Conservation (phyloP, 2,888 invertebrate genomes). For the Dicyrtomina minuta region DNA sequence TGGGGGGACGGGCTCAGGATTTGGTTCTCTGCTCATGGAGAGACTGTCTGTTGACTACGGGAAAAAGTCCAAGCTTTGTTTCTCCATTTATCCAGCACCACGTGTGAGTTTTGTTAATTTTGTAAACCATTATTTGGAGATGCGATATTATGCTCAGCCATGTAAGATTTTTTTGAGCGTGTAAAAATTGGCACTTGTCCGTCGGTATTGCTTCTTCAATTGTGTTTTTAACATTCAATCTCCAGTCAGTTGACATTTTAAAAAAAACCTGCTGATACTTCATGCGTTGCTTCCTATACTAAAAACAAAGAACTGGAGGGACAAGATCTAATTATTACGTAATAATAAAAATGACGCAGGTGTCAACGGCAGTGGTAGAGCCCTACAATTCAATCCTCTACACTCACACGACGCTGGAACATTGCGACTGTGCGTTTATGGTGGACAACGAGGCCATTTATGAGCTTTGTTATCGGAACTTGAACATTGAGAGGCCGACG, state of each 20-base stretch:
- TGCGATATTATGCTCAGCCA: too few species aligned
- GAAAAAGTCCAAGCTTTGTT: constrained; percentile 84
- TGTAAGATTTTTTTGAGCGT: too few species aligned
- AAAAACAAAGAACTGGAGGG: not conserved
- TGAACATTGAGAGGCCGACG: constrained; percentile 92
- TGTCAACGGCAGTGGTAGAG: constrained; percentile 49
- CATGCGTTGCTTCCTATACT: not conserved
- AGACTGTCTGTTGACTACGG: constrained; percentile 78
- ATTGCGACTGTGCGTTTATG: constrained; percentile 95
- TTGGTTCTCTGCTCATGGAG: constrained; percentile 84
- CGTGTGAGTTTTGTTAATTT: constrained; percentile 61
- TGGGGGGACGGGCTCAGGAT: constrained; percentile 85
- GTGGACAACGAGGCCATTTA: too few species aligned
- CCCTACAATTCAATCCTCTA: constrained; percentile 30
- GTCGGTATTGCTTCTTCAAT: too few species aligned
- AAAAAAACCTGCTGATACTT: too few species aligned
- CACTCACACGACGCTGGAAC: constrained; percentile 57
- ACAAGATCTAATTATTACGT: not conserved
- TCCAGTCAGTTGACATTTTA: too few species aligned
- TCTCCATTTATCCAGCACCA: constrained; percentile 88
- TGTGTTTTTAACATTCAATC: too few species aligned
- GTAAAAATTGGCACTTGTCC: too few species aligned
- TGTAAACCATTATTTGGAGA: not conserved
- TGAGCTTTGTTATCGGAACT: constrained; percentile 79
- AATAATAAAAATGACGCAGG: constrained; percentile 23